These are phyloP conservation scores for Drosophila lacicola DNA, from an alignment of 2,888 invertebrate species.

Conservation along the genomic window DNA sequence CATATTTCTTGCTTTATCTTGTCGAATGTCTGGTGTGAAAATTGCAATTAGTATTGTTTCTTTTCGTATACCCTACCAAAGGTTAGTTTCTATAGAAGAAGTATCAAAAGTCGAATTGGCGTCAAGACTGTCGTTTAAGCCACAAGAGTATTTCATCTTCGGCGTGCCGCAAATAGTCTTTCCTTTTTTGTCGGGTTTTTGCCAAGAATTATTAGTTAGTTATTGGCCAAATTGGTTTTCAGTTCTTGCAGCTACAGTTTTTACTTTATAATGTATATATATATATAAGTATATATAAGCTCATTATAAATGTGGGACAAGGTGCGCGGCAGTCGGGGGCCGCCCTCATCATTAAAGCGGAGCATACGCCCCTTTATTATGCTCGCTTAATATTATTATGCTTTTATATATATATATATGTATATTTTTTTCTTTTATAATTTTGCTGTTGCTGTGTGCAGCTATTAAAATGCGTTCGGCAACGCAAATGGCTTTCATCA, in stretches of 20 bases:
- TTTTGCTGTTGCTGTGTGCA: conserved; percentile 15
- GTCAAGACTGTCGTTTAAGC: too few relatives aligned
- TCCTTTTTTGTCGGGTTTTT: not conserved
- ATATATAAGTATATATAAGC: conserved; percentile 16
- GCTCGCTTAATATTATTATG: conserved; percentile 19
- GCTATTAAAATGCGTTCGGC: conserved; percentile 52
- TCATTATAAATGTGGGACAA: conserved; percentile 36
- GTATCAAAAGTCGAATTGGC: too few relatives aligned
- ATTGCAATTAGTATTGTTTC: conserved; percentile 60
- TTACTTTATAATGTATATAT: conserved; percentile 5
- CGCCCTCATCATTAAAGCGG: conserved; percentile 6
- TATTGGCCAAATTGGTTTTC: conserved; percentile 31
- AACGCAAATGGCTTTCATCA: conserved; percentile 57
- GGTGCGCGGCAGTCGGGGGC: not conserved
- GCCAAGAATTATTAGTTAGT: conserved; percentile 18
- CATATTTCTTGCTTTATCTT: conserved; percentile 52
- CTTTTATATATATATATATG: conserved; percentile 4
- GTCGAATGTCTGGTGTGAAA: conserved; percentile 53
- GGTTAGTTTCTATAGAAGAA: too few relatives aligned
- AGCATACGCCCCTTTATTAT: conserved; percentile 34
- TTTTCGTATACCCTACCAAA: too few relatives aligned
- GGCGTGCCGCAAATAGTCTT: not conserved
- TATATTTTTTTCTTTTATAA: conserved; percentile 32
- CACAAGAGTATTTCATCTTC: too few relatives aligned
- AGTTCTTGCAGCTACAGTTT: conserved; percentile 15